Conservation (phyloP, 1,140 invertebrate species). For the Adelges cooleyi region DNA sequence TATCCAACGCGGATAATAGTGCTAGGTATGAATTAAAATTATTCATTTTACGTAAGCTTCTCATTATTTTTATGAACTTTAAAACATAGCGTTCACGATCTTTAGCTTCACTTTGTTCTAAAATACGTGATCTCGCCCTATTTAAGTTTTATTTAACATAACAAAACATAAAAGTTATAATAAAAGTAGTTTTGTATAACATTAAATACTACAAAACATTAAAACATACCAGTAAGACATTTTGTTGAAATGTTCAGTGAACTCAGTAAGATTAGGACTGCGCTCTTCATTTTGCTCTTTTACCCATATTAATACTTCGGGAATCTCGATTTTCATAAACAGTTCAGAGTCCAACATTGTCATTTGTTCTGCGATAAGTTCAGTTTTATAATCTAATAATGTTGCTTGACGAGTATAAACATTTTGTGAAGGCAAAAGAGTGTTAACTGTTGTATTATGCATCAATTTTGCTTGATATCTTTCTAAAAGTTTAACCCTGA, state of each 20-base stretch:
- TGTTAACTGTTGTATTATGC: conserved; percentile 37
- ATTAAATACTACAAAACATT: not conserved
- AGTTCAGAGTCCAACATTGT: conserved; percentile 89
- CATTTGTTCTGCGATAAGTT: conserved; percentile 94
- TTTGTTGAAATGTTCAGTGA: conserved; percentile 99
- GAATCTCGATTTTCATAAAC: conserved; percentile 93
- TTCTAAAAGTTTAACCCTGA: conserved; percentile 81
- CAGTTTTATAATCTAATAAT: conserved; percentile 84
- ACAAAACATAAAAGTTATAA: too few species aligned
- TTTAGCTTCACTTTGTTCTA: conserved; percentile 72
- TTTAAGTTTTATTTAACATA: too few species aligned
- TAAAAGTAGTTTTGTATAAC: too few species aligned
- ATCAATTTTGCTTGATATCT: conserved; percentile 62
- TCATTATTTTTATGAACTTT: conserved; percentile 99
- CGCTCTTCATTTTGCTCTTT: conserved; percentile 93
- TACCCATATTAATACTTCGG: conserved; percentile 93
- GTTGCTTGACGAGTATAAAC: conserved; percentile 47
- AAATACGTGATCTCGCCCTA: conserved; percentile 64
- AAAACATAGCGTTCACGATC: conserved; percentile 92
- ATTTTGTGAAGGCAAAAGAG: conserved; percentile 35
- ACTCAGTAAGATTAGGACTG: conserved; percentile 89
- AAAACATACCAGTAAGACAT: conserved; percentile 85
- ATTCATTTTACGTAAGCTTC: conserved; percentile 88
- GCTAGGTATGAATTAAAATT: conserved; percentile 99
- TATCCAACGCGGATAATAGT: conserved; percentile 89